Conservation (phyloP, 2,113 vertebrate genomes). For the Eclectus roratus region DNA sequence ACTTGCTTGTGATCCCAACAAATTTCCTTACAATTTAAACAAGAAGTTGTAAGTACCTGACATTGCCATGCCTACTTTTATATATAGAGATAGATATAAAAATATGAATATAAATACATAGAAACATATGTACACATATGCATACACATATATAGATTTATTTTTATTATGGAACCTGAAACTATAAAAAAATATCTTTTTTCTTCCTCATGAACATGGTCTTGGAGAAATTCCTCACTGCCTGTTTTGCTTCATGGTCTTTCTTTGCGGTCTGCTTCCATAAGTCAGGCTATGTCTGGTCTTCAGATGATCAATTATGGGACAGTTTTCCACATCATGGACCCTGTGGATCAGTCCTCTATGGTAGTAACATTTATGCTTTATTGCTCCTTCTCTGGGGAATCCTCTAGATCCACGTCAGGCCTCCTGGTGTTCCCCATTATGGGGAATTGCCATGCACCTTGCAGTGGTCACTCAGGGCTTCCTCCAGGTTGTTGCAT, state of each 20-base stretch:
- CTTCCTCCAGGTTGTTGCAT: neutral
- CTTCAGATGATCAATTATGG: neutral
- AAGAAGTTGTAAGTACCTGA: neutral
- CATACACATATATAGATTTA: neutral
- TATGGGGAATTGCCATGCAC: neutral
- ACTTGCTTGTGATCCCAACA: neutral
- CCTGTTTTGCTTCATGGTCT: neutral
- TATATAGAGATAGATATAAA: neutral
- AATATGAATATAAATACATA: neutral
- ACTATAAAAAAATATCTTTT: neutral
- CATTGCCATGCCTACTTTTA: neutral
- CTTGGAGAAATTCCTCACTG: neutral
- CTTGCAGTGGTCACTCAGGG: accelerated
- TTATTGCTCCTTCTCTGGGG: neutral
- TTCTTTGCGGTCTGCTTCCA: neutral
- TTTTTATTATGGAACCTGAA: neutral
- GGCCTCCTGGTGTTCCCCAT: neutral
- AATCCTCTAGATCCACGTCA: neutral
- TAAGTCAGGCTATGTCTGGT: neutral
- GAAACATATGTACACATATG: neutral
- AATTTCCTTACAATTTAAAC: neutral
- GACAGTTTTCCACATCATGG: neutral
- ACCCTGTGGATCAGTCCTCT: neutral
- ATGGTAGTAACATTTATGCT: neutral
- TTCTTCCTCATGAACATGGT: neutral